A percentile compares a stretch with the other conserved stretches of the same genome.
Conservation (phyloP, 2,888 invertebrate genomes). For the Matsumyia berberina region DNA sequence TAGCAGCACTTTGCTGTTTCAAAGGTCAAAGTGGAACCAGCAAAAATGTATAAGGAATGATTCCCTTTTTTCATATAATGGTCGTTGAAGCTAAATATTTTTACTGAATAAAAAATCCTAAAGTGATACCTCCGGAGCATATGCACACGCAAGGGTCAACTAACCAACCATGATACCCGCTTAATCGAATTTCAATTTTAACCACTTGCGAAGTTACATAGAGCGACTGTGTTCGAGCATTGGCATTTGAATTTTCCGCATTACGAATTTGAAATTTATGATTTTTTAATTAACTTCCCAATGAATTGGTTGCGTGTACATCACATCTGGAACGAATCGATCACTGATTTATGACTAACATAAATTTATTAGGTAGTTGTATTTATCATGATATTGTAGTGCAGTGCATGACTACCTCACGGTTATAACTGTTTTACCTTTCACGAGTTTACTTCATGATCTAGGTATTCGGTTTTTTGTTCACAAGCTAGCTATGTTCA, state of each 20-base stretch:
- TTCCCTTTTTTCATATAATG: too few species aligned
- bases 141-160: neutral
- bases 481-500: too few species aligned
- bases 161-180: constrained; percentile 19
- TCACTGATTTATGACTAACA: constrained; percentile 58
- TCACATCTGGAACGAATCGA: constrained; percentile 65
- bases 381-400: constrained; percentile 17
- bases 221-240: constrained; percentile 1
- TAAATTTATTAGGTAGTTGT: constrained; percentile 49
- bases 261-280: constrained; percentile 80
- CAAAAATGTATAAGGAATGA: too few species aligned
- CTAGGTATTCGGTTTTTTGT: too few species aligned
- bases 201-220: constrained; percentile 11
- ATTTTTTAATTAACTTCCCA: constrained; percentile 84
- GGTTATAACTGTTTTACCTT: constrained; percentile 4
- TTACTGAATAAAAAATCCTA: neutral
- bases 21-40: neutral
- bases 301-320: constrained; percentile 66
- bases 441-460: neutral
- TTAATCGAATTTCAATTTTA: constrained; percentile 48
- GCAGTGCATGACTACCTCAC: constrained; percentile 4
- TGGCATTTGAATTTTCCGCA: constrained; percentile 56
- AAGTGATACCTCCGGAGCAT: neutral
- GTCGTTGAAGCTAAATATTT: neutral
- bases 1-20: neutral